Conservation (phyloP, 2,797 vertebrate species). For the Buceros bicornis region DNA sequence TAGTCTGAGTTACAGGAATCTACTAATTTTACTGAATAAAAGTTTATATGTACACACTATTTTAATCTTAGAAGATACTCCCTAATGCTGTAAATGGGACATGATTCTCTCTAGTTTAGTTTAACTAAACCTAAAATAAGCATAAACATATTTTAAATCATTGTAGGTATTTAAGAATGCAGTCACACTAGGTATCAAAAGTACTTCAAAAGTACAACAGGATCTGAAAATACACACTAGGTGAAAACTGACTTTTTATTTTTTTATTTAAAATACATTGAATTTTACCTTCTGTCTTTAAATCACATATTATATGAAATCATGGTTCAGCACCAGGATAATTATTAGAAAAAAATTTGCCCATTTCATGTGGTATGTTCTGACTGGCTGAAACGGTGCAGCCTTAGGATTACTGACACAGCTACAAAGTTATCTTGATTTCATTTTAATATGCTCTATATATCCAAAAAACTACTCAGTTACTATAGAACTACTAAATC, state of each 20-base stretch:
- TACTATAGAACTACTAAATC: neutral
- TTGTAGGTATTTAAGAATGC: neutral
- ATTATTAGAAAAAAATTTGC: neutral
- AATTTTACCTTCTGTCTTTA: neutral
- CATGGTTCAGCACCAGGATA: neutral
- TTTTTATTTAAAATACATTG: neutral
- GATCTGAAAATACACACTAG: neutral
- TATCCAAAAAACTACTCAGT: neutral
- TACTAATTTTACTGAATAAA: constrained; percentile 13
- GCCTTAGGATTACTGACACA: neutral
- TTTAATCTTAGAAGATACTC: neutral
- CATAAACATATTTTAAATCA: neutral
- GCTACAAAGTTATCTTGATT: neutral
- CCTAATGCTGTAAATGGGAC: neutral
- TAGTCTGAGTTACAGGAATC: neutral
- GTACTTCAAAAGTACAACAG: neutral
- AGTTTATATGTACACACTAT: neutral
- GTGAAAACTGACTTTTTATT: neutral
- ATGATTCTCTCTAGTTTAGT: neutral
- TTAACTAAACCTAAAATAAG: neutral
- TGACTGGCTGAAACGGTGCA: neutral
- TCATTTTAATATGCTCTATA: neutral
- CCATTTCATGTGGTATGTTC: neutral
- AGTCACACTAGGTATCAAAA: neutral
- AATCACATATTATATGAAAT: neutral